Evolutionary conservation across 2,888 invertebrate genomes (phyloP), one percentile per base, ranked within the genome.

Genomic region (Terebella lapidaria): DNA sequence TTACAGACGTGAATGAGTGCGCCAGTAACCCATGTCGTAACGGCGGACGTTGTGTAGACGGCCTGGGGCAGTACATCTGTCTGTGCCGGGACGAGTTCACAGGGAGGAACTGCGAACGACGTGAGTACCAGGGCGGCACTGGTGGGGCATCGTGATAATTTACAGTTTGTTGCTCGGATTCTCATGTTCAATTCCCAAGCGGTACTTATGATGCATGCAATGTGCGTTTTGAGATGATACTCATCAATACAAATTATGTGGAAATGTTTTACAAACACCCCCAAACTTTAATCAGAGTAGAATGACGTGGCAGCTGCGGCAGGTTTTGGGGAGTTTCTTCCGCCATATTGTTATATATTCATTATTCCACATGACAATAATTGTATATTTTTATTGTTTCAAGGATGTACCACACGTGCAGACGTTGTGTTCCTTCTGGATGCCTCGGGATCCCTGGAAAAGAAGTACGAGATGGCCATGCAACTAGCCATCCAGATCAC

Each of bases 1-100:
- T 51, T 58, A n/a, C 52, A 64, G 72, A 70, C 42, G 69, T 73
- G 10, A 67, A 72, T 54, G 76, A 74, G 60, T 95, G 95, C 75
- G 85, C 88, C 24, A 92, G 92, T 1, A 92, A 90, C 77, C 94
- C 94, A 3, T 96, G 95, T 76, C 86, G 87, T 67, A 86, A 87
- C 70, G 90, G 90, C 62, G 92, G 90, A 0, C 88, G 88, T 68
- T 96, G 95, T 75, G 51, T 66, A 29, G 71, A 74, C 59, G 64
- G 61, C 1, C 67, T 66, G 3, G 74, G 73, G 15, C 67, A 70
- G n/a, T 73, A 69, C 63, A 59, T 57, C 26, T 78, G 78, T 63
- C 60, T 57, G 18, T 78, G 78, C 63, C 64, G 65, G 2, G 60
- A 66, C 24, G 71, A 71, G n/a, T 75, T 69, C 65, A 69, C 72